Evolutionary conservation across 2,797 vertebrate genomes (phyloP).

Genomic region (Microchirus variegatus): DNA sequence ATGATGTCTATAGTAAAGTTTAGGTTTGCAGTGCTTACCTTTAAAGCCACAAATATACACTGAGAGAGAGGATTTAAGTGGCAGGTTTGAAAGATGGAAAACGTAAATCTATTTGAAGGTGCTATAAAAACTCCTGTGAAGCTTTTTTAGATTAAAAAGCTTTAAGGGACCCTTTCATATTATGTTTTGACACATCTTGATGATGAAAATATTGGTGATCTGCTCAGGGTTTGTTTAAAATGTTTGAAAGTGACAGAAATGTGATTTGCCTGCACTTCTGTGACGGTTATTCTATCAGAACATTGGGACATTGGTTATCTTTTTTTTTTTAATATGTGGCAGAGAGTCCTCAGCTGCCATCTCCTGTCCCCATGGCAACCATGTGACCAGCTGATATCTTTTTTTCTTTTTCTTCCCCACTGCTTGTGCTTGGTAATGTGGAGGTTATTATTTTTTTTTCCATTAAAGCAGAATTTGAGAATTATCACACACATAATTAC

Average conservation of each 20-base stretch:
- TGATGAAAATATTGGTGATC: too few relatives aligned
- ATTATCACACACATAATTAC: neutral
- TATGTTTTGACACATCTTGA: neutral
- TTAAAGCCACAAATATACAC: neutral
- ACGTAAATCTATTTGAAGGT: neutral
- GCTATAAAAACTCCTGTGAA: too few relatives aligned
- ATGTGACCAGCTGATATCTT: constrained; percentile 56
- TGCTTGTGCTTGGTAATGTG: constrained; percentile 46
- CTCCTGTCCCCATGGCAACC: constrained; percentile 78
- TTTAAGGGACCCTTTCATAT: neutral
- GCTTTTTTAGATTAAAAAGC: neutral
- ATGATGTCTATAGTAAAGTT: neutral
- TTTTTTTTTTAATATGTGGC: constrained; percentile 42
- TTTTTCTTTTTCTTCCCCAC: constrained; percentile 14
- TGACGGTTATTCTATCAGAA: constrained; percentile 16
- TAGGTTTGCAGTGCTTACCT: neutral
- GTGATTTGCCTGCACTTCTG: neutral
- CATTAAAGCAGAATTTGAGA: constrained; percentile 21
- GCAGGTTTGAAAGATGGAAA: neutral
- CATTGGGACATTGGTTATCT: constrained; percentile 32
- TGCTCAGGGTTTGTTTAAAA: too few relatives aligned
- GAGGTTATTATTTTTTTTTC: constrained; percentile 17
- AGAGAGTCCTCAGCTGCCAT: constrained; percentile 54
- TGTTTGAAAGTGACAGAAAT: neutral
- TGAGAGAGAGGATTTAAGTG: neutral